A percentile compares a stretch with the other conserved stretches of the same genome.
Evolutionary conservation across 2,797 vertebrate genomes (phyloP).

Genomic region (Muscicapa comitata): DNA sequence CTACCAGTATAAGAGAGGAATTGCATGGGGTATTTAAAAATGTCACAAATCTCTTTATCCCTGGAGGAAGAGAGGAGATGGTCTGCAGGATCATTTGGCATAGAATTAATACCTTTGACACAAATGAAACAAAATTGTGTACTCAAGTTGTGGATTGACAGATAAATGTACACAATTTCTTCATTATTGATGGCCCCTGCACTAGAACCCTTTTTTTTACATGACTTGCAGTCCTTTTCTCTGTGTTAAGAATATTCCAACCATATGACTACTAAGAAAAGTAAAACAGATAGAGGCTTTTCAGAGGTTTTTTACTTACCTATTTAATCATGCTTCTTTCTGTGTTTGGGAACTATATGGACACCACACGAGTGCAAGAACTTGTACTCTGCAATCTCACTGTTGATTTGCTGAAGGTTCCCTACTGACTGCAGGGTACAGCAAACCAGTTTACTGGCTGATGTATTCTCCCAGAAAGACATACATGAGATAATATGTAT

Average conservation of each 20-base stretch:
- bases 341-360: neutral
- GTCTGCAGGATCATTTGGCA: neutral
- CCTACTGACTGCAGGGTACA: neutral
- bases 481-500: neutral
- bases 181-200: neutral
- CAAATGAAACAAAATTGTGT: fast-evolving
- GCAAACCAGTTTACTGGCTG: neutral
- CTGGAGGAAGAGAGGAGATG: neutral
- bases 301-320: neutral
- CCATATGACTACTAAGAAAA: neutral
- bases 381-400: neutral
- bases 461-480: neutral
- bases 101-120: neutral
- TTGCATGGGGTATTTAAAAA: neutral
- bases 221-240: neutral
- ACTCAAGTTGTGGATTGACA: neutral
- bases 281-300: neutral
- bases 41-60: neutral
- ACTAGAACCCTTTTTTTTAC: neutral
- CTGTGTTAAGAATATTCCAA: neutral
- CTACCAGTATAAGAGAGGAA: neutral
- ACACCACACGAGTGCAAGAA: fast-evolving
- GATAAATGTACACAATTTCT: neutral
- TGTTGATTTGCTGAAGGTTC: fast-evolving
- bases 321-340: neutral